These are phyloP conservation scores for Anagyrus pseudococci DNA, from an alignment of 2,888 invertebrate species.

Conservation along the genomic window DNA sequence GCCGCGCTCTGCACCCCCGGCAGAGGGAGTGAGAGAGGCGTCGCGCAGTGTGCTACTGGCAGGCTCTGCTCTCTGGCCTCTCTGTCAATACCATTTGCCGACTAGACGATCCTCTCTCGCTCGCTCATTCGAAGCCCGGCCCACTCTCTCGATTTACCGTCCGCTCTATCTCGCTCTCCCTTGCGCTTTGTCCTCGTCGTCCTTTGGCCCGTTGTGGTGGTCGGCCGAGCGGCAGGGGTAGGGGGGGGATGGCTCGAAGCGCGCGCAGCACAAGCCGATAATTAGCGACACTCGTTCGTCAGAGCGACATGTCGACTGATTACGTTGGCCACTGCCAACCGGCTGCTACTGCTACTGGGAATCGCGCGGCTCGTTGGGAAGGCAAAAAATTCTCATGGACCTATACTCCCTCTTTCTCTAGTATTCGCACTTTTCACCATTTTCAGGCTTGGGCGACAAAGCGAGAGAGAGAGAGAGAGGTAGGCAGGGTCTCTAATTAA, in stretches of 20 bases:
- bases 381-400: conserved; percentile 30
- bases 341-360: neutral
- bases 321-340: conserved; percentile 44
- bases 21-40: conserved; percentile 19
- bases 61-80: conserved; percentile 20
- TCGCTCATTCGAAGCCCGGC: conserved; percentile 21
- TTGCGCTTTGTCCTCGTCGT: neutral
- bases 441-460: neutral
- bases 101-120: conserved; percentile 30
- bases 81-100: conserved; percentile 47
- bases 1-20: neutral
- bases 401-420: neutral
- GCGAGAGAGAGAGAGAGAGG: conserved; percentile 1
- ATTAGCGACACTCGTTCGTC: conserved; percentile 57
- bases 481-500: neutral
- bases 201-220: neutral
- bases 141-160: conserved; percentile 39
- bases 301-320: conserved; percentile 54
- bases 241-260: conserved; percentile 13
- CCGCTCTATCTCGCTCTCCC: neutral
- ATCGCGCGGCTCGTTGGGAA: conserved; percentile 2
- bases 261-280: conserved; percentile 46
- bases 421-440: neutral
- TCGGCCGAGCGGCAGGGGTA: neutral
- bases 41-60: conserved; percentile 11